These are phyloP conservation scores for Tenualosa ilisha DNA, from an alignment of 2,797 vertebrate species.

Conservation along the genomic window DNA sequence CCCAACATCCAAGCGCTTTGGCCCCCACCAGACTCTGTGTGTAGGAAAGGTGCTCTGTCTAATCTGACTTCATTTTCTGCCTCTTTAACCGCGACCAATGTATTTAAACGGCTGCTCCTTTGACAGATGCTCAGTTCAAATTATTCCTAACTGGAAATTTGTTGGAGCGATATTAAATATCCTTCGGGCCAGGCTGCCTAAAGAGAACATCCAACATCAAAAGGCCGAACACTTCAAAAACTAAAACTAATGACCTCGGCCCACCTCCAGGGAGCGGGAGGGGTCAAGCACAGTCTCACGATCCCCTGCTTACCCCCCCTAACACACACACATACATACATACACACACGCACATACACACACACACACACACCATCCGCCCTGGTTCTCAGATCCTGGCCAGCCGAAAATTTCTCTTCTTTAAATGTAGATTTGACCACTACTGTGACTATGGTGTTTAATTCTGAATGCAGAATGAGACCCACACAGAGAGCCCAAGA, in stretches of 20 bases:
- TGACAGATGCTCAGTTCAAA: conserved; percentile 81
- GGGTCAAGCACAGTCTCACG: conserved; percentile 69
- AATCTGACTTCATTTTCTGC: conserved; percentile 85
- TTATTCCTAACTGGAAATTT: conserved; percentile 85
- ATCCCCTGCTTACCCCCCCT: neutral
- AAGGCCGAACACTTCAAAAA: conserved; percentile 83
- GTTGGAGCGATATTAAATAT: conserved; percentile 82
- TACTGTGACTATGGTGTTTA: conserved; percentile 63
- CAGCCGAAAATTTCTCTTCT: conserved; percentile 67
- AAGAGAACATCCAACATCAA: conserved; percentile 82
- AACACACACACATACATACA: neutral
- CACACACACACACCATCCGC: conserved; percentile 25
- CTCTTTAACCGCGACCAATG: conserved; percentile 83
- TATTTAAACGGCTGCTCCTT: conserved; percentile 83
- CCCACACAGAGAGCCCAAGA: conserved; percentile 61
- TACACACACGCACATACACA: neutral
- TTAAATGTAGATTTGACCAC: conserved; percentile 74
- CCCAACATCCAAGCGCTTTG: neutral
- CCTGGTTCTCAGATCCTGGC: conserved; percentile 65
- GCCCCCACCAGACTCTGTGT: conserved; percentile 50
- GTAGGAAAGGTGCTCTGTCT: conserved; percentile 76
- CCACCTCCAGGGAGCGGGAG: conserved; percentile 69
- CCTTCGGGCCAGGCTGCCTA: conserved; percentile 77
- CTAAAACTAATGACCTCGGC: conserved; percentile 79
- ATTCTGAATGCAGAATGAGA: conserved; percentile 66